These are phyloP conservation scores for Hypotaenidia okinawae DNA, from an alignment of 2,797 vertebrate genomes.

Conservation along the genomic window DNA sequence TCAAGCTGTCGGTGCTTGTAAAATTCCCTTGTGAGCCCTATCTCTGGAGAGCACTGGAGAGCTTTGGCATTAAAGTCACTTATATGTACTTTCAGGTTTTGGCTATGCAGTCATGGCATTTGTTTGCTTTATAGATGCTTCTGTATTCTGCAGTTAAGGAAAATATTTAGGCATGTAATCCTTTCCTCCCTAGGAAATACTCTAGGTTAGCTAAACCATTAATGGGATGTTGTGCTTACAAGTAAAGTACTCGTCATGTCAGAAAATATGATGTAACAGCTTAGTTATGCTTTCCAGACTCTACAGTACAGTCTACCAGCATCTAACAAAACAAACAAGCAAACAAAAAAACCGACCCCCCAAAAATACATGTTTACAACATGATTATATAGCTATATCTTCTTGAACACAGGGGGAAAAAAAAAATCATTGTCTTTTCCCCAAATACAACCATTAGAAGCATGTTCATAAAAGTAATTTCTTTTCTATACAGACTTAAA, in stretches of 20 bases:
- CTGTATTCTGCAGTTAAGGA: not conserved
- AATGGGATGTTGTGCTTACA: not conserved
- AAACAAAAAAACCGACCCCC: too few species aligned
- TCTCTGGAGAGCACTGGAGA: not conserved
- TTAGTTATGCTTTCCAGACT: not conserved
- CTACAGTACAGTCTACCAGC: not conserved
- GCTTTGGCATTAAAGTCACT: not conserved
- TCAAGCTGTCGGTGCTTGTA: not conserved
- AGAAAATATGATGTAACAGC: not conserved
- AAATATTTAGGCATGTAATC: not conserved
- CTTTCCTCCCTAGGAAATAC: not conserved
- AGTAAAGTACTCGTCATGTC: not conserved
- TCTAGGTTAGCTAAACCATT: not conserved
- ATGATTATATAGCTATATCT: not conserved
- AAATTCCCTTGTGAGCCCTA: not conserved
- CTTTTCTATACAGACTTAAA: not conserved
- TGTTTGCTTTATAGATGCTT: not conserved
- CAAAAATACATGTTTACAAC: not conserved
- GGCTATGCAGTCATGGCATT: not conserved
- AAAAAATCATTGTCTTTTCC: not conserved
- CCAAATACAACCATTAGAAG: not conserved
- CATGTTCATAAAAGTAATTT: not conserved
- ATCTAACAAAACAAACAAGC: not conserved
- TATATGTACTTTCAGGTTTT: not conserved
- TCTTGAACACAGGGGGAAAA: accelerated